Evolutionary conservation across 1,140 invertebrate genomes (phyloP).

Genomic region (Leptopilina boulardi): DNA sequence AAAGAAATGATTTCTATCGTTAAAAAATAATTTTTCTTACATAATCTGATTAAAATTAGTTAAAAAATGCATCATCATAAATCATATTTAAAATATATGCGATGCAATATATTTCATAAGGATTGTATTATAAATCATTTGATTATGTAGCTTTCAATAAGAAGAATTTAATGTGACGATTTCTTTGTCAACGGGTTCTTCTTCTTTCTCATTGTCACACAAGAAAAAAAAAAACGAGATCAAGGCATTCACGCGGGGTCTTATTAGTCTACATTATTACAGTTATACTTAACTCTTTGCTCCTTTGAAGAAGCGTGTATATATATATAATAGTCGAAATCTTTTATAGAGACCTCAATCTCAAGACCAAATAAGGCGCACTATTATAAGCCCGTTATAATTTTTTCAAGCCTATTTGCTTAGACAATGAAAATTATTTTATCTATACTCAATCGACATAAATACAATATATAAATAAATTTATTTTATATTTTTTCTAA

Average conservation of each 20-base stretch:
- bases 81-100: too few relatives aligned
- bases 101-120: too few relatives aligned
- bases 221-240: not conserved
- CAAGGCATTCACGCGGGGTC: slow-evolving; percentile 1
- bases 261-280: not conserved
- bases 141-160: too few relatives aligned
- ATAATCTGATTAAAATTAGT: too few relatives aligned
- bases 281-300: not conserved
- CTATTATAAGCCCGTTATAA: slow-evolving; percentile 14
- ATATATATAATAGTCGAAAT: not conserved
- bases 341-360: not conserved
- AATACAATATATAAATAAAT: too few relatives aligned
- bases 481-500: too few relatives aligned
- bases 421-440: not conserved
- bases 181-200: not conserved
- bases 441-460: not conserved
- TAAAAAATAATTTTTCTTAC: too few relatives aligned
- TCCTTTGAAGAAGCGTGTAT: not conserved
- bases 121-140: too few relatives aligned
- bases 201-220: not conserved
- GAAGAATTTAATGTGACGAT: too few relatives aligned
- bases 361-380: slow-evolving; percentile 12
- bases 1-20: too few relatives aligned
- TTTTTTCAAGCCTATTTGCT: not conserved
- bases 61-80: too few relatives aligned